A percentile compares a stretch with the other conserved stretches of the same genome.
Conservation (phyloP, 1,140 invertebrate genomes). For the Caerostris darwini region DNA sequence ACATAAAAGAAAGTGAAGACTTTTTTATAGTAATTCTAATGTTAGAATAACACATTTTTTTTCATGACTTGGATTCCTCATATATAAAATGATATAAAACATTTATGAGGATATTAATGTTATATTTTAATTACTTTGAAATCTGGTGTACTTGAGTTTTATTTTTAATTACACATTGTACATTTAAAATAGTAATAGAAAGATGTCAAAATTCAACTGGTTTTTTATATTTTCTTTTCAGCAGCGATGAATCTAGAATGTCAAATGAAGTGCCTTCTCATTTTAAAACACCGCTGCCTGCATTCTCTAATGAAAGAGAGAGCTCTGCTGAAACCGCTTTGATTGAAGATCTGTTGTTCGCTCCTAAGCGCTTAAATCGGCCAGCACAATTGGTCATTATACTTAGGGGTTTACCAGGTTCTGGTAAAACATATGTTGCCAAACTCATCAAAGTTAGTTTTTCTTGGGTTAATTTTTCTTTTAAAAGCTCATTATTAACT, state of each 20-base stretch:
- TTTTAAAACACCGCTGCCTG: neutral
- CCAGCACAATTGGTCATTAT: constrained; percentile 93
- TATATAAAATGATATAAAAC: too few species aligned
- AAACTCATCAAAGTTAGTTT: constrained; percentile 90
- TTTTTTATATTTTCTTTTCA: neutral
- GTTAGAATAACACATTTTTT: too few species aligned
- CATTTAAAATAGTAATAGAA: too few species aligned
- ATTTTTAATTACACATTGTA: too few species aligned
- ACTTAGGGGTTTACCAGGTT: constrained; percentile 93
- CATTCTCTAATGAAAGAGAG: neutral
- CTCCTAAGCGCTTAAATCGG: constrained; percentile 88
- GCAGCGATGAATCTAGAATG: neutral
- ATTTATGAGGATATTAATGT: too few species aligned
- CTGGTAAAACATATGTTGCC: constrained; percentile 93
- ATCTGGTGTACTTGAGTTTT: too few species aligned
- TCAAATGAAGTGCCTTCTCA: neutral
- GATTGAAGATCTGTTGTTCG: constrained; percentile 91
- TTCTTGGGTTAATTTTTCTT: neutral
- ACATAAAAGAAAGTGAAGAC: too few species aligned
- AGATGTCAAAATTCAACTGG: neutral
- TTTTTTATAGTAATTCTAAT: too few species aligned
- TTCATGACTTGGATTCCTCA: too few species aligned
- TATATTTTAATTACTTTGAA: too few species aligned
- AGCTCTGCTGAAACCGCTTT: constrained; percentile 82
- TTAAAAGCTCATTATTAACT: neutral